Base-by-base conservation (phyloP, 2,113 vertebrate species). In the Silurus meridionalis region DNA sequence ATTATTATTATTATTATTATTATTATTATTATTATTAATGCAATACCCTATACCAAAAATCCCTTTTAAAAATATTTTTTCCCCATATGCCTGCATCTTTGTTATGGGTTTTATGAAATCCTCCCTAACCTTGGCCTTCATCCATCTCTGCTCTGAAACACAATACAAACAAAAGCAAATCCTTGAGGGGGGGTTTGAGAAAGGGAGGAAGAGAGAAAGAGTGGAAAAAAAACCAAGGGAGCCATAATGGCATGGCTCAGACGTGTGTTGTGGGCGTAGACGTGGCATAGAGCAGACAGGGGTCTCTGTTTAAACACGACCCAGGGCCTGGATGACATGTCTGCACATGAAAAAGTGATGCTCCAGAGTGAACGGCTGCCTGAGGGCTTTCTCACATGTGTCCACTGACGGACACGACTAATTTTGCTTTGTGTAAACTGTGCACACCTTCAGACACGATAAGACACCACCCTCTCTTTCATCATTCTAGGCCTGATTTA, bases 241-340 rank as follows among this genome's bases (percentile, higher is more conserved):
- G 84, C 87, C 90, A 91, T 92, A 91, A 93, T 92, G 88, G 92
- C 90, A 89, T 88, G 91, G 83, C 91, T 88, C 88, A 86, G 77
- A 87, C 88, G 57, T 91, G 91, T 58, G 71, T 71, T 82, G 58
- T 77, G 81, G 82, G 84, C 67, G 72, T 60, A 72, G 86, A 83
- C 19, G 90, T 89, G 88, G 85, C 71, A 87, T 58, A 80, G 83
- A 78, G 86, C 83, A 88, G 89, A 63, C n/a, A n/a, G 77, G 55
- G 89, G 88, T 87, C 87, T 89, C 89, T 93, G 93, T 94, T 93
- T 93, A 92, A 92, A 93, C 92, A 93, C 80, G 92, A 93, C 89
- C 90, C 25, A 58, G 11, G 48, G 46, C 61, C 19, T 25, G 57
- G 80, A 61, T 6, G 60, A 72, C 77, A 28, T 72, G 60, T 55